Evolutionary conservation across 2,888 invertebrate species (phyloP).

Genomic region (Luperina nickerlii): DNA sequence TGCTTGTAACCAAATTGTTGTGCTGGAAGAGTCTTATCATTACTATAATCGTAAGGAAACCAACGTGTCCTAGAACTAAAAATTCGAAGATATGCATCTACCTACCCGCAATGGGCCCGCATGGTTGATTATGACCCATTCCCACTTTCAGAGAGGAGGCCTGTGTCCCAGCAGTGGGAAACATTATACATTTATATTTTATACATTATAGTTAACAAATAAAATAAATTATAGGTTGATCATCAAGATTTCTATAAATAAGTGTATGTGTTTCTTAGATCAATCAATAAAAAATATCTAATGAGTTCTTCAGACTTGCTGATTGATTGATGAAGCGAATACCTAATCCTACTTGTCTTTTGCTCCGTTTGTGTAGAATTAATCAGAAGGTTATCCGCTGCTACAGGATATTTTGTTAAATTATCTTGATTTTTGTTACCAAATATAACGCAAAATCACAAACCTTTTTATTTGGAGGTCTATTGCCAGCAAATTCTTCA

Average conservation of each 20-base stretch:
- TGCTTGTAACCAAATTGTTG: not conserved
- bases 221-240: no score
- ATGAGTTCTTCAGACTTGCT: not conserved
- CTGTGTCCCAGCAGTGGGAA: not conserved
- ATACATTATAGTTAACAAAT: no score
- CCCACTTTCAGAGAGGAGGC: not conserved
- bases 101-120: not conserved
- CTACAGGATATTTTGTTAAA: not conserved
- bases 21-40: not conserved
- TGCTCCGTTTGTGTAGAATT: not conserved
- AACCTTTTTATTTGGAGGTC: constrained; percentile 8
- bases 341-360: constrained; percentile 1
- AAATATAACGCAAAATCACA: constrained; percentile 12
- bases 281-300: constrained; percentile 16
- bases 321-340: constrained; percentile 29
- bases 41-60: not conserved
- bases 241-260: no score
- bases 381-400: not conserved
- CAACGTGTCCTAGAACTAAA: not conserved
- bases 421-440: constrained; percentile 2
- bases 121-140: not conserved
- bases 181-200: no score
- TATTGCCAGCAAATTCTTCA: constrained; percentile 15
- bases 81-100: not conserved
- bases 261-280: not conserved